Evolutionary conservation across 2,797 vertebrate genomes (phyloP), one percentile per base, ranked within the genome.

Genomic region (Naso thynnoides): DNA sequence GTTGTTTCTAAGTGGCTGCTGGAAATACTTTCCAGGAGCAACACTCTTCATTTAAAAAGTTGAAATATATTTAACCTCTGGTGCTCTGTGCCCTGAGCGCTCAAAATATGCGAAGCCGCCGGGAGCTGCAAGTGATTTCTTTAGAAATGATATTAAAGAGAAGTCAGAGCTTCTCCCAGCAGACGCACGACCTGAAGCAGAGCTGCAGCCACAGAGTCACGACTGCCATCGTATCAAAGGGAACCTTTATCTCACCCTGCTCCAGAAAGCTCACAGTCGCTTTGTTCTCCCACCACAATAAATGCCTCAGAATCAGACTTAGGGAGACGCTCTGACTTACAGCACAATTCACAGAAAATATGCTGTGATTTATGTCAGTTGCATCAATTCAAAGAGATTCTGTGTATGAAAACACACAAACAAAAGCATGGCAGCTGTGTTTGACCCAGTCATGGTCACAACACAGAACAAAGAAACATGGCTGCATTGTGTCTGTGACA

Each of bases 191-290:
- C 71, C 82, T 79, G 24, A 53, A 79, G 74, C 73, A 62, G 70
- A 11, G 29, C 62, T 53, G 84, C 71, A 77, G 86, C 78, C 68
- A 38, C 55, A 6, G 58, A 79, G 42, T 81, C 78, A 83, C 56
- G 76, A 74, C 86, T 80, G 73, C 62, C 76, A 61, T 39, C 16
- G 6, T 9, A 78, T 88, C 88, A 88, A 81, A 88, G 78, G 69
- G 4, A 76, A 61, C 52, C 76, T 86, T 86, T 63, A 83, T 84
- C 71, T 84, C 77, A 57, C 41, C 72, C 79, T 13, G 82, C 74
- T 53, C 49, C 71, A 41, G 23, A 73, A 66, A 27, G 53, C 65
- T 47, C 73, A 31, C 47, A 60, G 53, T 7, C 0, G 8, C 70
- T 79, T 78, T 39, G 65, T 77, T 73, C 70, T 75, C n/a, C 63